A percentile compares a stretch with the other conserved stretches of the same genome.
Evolutionary conservation across 2,113 vertebrate genomes (phyloP).

Genomic region (Tringa solitaria): DNA sequence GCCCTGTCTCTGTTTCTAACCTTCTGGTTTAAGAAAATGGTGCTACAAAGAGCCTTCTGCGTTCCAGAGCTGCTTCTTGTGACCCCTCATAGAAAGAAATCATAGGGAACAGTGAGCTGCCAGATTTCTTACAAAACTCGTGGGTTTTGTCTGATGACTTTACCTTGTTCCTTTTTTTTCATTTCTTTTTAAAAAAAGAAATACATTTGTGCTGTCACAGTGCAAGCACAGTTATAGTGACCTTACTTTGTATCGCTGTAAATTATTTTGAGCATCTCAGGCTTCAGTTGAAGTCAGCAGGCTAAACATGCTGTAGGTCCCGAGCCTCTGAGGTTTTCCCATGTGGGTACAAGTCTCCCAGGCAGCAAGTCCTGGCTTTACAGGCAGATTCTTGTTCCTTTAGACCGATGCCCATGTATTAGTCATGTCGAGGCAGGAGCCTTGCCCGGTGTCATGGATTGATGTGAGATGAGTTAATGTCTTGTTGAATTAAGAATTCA

Average conservation of each 20-base stretch:
- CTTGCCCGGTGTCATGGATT: background rate
- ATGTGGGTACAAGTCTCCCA: background rate
- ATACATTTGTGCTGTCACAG: background rate
- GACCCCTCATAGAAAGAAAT: background rate
- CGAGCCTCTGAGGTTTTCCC: background rate
- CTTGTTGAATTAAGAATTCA: background rate
- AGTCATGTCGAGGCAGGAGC: background rate
- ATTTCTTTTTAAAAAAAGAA: background rate
- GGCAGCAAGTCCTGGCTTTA: background rate
- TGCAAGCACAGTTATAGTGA: background rate
- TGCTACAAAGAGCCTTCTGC: background rate
- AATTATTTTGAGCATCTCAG: background rate
- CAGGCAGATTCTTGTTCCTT: background rate
- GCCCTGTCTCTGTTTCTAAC: background rate
- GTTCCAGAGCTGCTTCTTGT: accelerated
- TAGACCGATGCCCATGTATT: background rate
- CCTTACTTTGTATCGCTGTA: background rate
- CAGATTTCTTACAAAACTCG: background rate
- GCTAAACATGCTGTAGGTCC: background rate
- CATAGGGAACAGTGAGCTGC: background rate
- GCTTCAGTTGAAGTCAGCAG: background rate
- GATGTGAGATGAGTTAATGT: background rate
- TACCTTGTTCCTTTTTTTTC: background rate
- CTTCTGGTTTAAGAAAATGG: background rate
- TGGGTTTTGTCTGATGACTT: background rate